A percentile compares a stretch with the other conserved stretches of the same genome.
Conservation (phyloP, 2,888 invertebrate genomes). For the Sarcophaga rosellei region DNA sequence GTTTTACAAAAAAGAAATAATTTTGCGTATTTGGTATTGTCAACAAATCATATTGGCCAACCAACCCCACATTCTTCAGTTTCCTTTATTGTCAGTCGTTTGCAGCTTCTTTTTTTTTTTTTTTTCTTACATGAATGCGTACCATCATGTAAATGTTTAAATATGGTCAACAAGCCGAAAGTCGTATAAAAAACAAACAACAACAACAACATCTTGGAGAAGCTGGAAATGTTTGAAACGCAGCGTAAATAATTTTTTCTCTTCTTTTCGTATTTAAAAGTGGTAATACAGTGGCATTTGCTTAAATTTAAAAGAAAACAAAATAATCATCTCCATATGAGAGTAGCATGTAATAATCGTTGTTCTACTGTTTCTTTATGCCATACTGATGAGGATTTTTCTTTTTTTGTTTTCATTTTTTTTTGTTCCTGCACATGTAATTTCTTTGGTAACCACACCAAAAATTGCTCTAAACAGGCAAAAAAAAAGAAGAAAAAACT, state of each 20-base stretch:
- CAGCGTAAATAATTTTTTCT: not conserved
- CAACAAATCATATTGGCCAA: slow-evolving; percentile 68
- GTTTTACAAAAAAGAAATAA: slow-evolving; percentile 1
- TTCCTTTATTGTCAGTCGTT: slow-evolving; percentile 7
- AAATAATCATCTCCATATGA: not conserved
- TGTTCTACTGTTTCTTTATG: not conserved
- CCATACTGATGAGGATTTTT: too few species aligned
- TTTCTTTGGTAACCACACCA: slow-evolving; percentile 53
- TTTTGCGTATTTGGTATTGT: slow-evolving; percentile 66
- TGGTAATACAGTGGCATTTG: not conserved
- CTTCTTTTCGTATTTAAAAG: not conserved
- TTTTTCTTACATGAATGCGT: slow-evolving; percentile 45
- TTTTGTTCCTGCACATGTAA: slow-evolving; percentile 26
- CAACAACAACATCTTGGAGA: slow-evolving; percentile 9
- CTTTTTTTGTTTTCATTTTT: too few species aligned
- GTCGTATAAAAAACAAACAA: slow-evolving; percentile 6
- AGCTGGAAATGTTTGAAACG: not conserved
- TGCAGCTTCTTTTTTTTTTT: slow-evolving; percentile 20
- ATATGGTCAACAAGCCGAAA: slow-evolving; percentile 31
- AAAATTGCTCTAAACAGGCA: slow-evolving; percentile 30
- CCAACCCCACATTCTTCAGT: slow-evolving; percentile 44
- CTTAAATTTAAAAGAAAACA: not conserved
- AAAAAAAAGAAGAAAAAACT: slow-evolving; percentile 19
- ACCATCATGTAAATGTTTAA: slow-evolving; percentile 50
- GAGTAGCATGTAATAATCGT: not conserved